Conservation (phyloP, 2,888 invertebrate species). For the Cantharis lateralis region DNA sequence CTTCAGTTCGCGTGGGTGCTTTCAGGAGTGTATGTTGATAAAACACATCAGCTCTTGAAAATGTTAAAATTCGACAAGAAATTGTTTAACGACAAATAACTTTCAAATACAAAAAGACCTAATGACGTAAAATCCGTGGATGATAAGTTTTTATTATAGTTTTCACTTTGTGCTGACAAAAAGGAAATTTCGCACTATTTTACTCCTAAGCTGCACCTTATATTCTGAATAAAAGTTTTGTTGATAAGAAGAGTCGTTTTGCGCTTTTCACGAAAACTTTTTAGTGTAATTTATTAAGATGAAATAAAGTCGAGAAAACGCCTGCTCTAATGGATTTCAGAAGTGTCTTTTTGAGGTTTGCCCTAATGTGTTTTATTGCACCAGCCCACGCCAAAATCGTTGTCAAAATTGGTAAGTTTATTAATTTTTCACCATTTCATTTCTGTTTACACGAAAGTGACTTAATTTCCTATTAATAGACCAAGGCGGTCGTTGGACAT, state of each 20-base stretch:
- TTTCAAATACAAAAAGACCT: background rate
- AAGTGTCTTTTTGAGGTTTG: constrained; percentile 11
- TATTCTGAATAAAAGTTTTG: constrained; percentile 16
- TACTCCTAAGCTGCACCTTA: constrained; percentile 12
- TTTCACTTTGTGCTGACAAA: constrained; percentile 13
- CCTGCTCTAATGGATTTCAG: constrained; percentile 21
- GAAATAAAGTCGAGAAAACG: constrained; percentile 11
- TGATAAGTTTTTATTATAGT: constrained; percentile 26
- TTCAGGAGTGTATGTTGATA: background rate
- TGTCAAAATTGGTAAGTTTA: constrained; percentile 21
- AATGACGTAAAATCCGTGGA: constrained; percentile 5
- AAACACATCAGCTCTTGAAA: background rate
- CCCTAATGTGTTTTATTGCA: background rate
- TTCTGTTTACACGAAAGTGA: background rate
- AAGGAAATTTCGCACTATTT: constrained; percentile 19
- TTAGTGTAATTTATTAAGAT: constrained; percentile 21
- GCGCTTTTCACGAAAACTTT: constrained; percentile 10
- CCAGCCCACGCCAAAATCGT: background rate
- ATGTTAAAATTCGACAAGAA: background rate
- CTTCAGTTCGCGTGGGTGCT: background rate
- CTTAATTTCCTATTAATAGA: background rate
- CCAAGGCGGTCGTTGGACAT: background rate
- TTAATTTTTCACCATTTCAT: background rate
- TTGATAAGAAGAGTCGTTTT: constrained; percentile 20
- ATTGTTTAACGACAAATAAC: background rate